These are phyloP conservation scores for Cryptocephalus primarius DNA, from an alignment of 2,888 invertebrate species.

Conservation along the genomic window DNA sequence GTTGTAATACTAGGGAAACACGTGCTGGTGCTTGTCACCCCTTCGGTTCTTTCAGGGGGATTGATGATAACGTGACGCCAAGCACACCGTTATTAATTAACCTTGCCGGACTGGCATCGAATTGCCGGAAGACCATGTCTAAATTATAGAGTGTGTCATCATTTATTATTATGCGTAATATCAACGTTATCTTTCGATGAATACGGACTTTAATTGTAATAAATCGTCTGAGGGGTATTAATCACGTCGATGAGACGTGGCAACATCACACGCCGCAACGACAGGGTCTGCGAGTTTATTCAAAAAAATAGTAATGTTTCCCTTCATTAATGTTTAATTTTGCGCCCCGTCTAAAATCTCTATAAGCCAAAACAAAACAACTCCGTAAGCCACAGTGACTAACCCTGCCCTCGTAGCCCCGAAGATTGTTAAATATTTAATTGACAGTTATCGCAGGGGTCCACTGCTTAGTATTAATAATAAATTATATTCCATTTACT, in stretches of 20 bases:
- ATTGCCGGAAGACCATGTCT: background rate
- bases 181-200: no score
- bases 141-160: background rate
- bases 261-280: no score
- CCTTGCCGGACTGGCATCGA: background rate
- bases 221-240: no score
- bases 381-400: conserved; percentile 2
- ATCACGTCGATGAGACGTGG: no score
- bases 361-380: no score
- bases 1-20: background rate
- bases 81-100: conserved; percentile 4
- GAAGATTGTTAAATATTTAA: conserved; percentile 16
- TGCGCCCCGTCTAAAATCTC: no score
- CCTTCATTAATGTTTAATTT: no score
- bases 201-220: no score
- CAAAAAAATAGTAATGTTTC: no score
- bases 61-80: background rate
- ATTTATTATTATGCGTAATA: conserved; percentile 2
- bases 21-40: conserved; percentile 1
- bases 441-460: conserved; percentile 10
- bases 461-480: conserved; percentile 18
- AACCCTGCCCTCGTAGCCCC: conserved; percentile 2
- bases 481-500: conserved; percentile 23
- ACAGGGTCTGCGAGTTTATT: no score
- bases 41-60: background rate